Evolutionary conservation across 2,113 vertebrate species (phyloP).

Genomic region (Grus americana): DNA sequence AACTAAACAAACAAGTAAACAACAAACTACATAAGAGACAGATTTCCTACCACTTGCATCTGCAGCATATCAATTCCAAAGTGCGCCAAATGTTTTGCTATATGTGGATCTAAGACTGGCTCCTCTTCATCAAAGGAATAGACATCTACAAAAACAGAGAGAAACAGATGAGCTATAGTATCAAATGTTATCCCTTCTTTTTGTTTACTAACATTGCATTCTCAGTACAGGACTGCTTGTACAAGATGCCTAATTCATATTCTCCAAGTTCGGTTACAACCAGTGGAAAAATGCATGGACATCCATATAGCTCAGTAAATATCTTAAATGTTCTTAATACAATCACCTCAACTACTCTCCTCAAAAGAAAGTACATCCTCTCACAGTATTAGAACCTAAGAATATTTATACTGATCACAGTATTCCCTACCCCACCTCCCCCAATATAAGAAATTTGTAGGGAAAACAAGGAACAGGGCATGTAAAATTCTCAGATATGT

Average conservation of each 20-base stretch:
- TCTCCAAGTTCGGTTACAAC: not conserved
- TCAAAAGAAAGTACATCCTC: not conserved
- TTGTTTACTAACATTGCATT: not conserved
- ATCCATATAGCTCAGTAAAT: not conserved
- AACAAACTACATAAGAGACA: not conserved
- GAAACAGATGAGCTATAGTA: not conserved
- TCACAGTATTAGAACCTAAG: not conserved
- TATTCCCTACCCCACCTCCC: not conserved
- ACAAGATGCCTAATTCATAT: not conserved
- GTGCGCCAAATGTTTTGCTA: constrained; percentile 94
- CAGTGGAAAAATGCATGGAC: not conserved
- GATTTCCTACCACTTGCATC: constrained; percentile 87
- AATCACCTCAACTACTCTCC: not conserved
- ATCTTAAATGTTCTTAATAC: not conserved
- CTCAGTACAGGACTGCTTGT: not conserved
- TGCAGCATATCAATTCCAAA: constrained; percentile 98
- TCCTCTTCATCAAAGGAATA: constrained; percentile 99
- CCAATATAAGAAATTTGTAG: not conserved
- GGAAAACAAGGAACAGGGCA: not conserved
- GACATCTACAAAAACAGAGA: constrained; percentile 82
- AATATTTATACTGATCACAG: not conserved
- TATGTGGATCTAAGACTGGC: constrained; percentile 90
- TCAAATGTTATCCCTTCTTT: not conserved
- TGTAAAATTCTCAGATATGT: not conserved
- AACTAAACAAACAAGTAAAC: not conserved